Evolutionary conservation across 2,113 vertebrate species (phyloP).

Genomic region (Elephantulus edwardii): DNA sequence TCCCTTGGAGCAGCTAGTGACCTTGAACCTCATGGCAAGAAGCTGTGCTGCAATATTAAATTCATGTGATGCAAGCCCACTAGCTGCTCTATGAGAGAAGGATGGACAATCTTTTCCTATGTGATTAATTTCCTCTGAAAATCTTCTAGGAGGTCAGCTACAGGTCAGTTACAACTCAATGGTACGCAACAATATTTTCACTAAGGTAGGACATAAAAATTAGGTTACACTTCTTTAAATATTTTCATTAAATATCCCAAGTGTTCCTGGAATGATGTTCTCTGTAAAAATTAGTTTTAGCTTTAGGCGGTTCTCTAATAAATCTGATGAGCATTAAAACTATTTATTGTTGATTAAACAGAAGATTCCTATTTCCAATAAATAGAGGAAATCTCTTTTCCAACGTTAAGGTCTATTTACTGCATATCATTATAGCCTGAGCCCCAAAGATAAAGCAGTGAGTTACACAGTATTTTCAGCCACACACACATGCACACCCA

Average conservation of each 20-base stretch:
- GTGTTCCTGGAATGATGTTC: neutral
- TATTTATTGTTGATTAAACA: neutral
- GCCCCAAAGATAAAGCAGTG: too few species aligned
- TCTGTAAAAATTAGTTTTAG: neutral
- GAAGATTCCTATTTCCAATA: neutral
- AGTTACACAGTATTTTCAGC: neutral
- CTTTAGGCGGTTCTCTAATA: neutral
- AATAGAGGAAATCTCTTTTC: neutral
- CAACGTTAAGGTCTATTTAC: neutral
- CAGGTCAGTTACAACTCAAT: too few species aligned
- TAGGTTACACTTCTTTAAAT: neutral
- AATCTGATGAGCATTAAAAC: neutral
- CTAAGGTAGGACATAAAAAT: neutral
- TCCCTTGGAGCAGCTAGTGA: too few species aligned
- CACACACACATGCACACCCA: neutral
- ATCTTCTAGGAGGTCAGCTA: too few species aligned
- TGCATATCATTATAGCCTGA: neutral
- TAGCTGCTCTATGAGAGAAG: too few species aligned
- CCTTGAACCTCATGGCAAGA: too few species aligned
- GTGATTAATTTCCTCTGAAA: too few species aligned
- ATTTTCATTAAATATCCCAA: conserved; percentile 13
- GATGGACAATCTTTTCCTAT: too few species aligned
- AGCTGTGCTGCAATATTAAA: too few species aligned
- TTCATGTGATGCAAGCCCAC: too few species aligned
- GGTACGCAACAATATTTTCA: too few species aligned